Percentiles rank a stretch among this genome's conserved stretches.
Evolutionary conservation across 2,113 vertebrate genomes (phyloP).

Genomic region (Thunnus thynnus): DNA sequence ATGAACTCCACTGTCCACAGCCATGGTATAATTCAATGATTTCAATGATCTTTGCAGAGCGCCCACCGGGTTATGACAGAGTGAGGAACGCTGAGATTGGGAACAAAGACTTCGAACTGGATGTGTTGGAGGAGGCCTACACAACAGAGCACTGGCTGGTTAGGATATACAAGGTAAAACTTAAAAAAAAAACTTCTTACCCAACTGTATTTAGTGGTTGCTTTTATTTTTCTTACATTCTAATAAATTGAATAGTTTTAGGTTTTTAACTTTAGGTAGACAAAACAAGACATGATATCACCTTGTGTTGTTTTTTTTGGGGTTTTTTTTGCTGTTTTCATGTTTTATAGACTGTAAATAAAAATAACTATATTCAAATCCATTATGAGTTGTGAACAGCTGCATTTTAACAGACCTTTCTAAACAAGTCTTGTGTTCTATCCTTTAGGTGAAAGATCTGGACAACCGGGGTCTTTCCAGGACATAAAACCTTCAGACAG

Average conservation of each 20-base stretch:
- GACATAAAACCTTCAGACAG: slow-evolving; percentile 85
- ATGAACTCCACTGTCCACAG: too few relatives aligned
- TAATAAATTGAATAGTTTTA: not conserved
- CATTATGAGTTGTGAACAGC: not conserved
- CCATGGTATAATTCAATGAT: not conserved
- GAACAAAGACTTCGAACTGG: slow-evolving; percentile 99
- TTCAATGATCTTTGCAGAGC: slow-evolving; percentile 84
- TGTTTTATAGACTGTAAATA: too few relatives aligned
- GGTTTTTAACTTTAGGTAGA: not conserved
- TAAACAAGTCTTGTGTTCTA: slow-evolving; percentile 5
- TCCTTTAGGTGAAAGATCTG: slow-evolving; percentile 94
- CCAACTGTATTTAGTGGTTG: not conserved
- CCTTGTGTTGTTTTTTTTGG: too few relatives aligned
- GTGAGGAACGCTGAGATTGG: slow-evolving; percentile 98
- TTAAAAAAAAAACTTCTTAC: not conserved
- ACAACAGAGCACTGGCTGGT: slow-evolving; percentile 99
- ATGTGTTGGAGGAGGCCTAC: slow-evolving; percentile 97
- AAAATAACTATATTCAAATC: not conserved
- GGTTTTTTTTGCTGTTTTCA: too few relatives aligned
- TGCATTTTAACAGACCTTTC: not conserved
- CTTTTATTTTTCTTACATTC: not conserved
- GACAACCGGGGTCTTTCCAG: slow-evolving; percentile 97
- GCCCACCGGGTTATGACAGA: slow-evolving; percentile 97
- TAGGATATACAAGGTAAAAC: slow-evolving; percentile 98
- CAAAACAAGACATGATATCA: too few relatives aligned